These are phyloP conservation scores for Meloe dianella DNA, from an alignment of 2,888 invertebrate genomes.

Conservation along the genomic window DNA sequence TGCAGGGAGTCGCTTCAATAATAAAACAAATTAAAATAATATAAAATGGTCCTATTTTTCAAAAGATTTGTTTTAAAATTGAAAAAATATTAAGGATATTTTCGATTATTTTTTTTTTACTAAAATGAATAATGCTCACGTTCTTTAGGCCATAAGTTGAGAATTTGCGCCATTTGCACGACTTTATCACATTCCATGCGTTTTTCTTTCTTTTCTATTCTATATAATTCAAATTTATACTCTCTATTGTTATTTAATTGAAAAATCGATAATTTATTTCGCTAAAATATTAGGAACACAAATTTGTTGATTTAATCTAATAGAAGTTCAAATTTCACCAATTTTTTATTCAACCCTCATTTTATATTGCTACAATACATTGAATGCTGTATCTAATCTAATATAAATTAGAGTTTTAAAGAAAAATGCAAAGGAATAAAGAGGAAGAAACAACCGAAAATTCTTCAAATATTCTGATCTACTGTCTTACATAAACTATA, in stretches of 20 bases:
- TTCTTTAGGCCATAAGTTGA: conserved; percentile 18
- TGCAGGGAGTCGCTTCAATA: background rate
- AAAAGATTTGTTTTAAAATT: too few species aligned
- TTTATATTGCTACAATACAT: background rate
- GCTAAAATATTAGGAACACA: background rate
- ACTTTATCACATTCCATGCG: conserved; percentile 8
- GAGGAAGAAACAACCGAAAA: background rate
- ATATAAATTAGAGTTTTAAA: too few species aligned
- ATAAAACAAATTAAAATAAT: background rate
- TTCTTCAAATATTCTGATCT: background rate
- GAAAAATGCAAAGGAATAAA: too few species aligned
- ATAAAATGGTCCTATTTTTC: too few species aligned
- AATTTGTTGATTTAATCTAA: background rate
- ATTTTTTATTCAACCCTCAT: background rate
- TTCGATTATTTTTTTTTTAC: conserved; percentile 14
- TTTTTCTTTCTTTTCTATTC: background rate
- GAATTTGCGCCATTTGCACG: conserved; percentile 9
- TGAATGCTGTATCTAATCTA: background rate
- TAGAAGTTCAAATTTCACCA: background rate
- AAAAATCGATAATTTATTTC: background rate
- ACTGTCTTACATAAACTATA: background rate
- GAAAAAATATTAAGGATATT: too few species aligned
- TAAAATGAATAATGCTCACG: conserved; percentile 20
- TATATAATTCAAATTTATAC: conserved; percentile 14
- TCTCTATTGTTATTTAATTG: background rate